Evolutionary conservation across 2,113 vertebrate species (phyloP).

Genomic region (Alouatta palliata): DNA sequence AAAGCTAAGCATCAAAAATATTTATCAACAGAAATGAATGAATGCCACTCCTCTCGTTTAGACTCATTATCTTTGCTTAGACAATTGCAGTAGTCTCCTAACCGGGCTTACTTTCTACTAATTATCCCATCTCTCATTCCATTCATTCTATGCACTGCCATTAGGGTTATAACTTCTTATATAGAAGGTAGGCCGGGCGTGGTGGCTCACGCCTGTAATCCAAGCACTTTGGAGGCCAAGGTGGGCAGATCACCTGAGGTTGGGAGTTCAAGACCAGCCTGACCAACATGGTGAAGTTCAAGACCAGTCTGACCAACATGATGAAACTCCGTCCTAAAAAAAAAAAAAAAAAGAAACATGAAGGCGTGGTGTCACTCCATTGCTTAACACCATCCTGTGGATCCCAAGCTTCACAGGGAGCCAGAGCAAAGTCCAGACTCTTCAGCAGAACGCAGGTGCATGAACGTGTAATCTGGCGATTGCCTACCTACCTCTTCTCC

Average conservation of each 20-base stretch:
- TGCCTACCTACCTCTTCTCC: neutral
- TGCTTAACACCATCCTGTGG: neutral
- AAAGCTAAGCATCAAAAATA: neutral
- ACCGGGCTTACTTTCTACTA: neutral
- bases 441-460: neutral
- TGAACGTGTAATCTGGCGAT: neutral
- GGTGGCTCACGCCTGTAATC: too few relatives aligned
- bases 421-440: neutral
- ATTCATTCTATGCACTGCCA: neutral
- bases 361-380: neutral
- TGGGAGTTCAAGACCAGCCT: too few relatives aligned
- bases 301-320: too few relatives aligned
- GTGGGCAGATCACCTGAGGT: too few relatives aligned
- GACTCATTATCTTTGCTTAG: neutral
- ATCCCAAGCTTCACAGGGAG: rapidly evolving
- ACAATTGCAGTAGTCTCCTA: neutral
- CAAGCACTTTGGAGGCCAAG: too few relatives aligned
- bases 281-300: too few relatives aligned
- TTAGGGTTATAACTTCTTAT: neutral
- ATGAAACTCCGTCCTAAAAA: too few relatives aligned
- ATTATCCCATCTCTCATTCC: neutral
- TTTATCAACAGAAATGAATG: neutral
- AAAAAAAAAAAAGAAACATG: neutral
- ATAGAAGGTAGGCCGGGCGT: neutral
- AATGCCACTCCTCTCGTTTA: neutral